Evolutionary conservation across 2,113 vertebrate species (phyloP), one percentile per base, ranked within the genome.

Genomic region (Tachysurus vachellii): DNA sequence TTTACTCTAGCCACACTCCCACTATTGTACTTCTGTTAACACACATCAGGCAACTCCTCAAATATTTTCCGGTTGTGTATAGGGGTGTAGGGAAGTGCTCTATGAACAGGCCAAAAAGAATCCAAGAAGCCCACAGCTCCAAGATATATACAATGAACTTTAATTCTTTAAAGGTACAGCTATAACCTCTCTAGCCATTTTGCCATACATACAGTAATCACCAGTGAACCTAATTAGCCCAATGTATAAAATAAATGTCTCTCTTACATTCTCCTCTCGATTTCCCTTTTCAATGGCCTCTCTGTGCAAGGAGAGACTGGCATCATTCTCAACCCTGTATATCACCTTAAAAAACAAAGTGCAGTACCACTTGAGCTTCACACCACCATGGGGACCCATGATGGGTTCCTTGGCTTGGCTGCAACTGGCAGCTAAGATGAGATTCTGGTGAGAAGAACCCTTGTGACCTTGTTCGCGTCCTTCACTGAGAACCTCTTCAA

Each of bases 21-120:
- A 86, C 91, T 85, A 93, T 93, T 92, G 94, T 93, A 83, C 90
- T 86, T 87, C 79, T 87, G 91, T 89, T 88, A 88, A 88, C 90
- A 79, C 86, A 17, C 88, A 89, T 88, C 62, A 85, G 61, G 85
- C 85, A 91, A 88, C 91, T 92, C 61, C 87, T 91, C 92, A 93
- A 93, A 93, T 87, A 90, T 66, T 87, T 89, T 86, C 89, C 44
- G 82, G 53, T 56, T 79, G 81, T 86, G 73, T 84, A 85, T 50
- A 84, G 44, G 88, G 80, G 85, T 86, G 84, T 73, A 84, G 68
- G 88, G 80, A 87, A 84, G 84, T 73, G 85, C 44, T 81, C 11
- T 73, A 73, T 62, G 68, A 75, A 76, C 11, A 54, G 17, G 31
- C 64, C 44, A 77, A n/a, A 26, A 36, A 16, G 66, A 42, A n/a